Conservation (phyloP, 2,888 invertebrate species). For the Lasioglossum lativentre region DNA sequence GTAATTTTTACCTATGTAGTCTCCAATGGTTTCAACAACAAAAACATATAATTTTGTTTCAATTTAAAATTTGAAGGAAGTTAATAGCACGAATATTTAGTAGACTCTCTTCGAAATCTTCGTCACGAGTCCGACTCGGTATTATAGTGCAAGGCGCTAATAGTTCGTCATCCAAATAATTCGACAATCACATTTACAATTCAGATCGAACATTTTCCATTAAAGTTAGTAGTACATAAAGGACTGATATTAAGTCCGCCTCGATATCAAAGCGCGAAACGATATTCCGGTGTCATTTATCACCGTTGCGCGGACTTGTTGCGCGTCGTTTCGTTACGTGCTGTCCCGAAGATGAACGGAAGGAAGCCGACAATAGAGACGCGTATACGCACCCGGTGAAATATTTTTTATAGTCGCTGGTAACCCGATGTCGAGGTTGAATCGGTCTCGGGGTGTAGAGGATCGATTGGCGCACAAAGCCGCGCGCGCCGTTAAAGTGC, state of each 20-base stretch:
- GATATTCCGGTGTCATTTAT: neutral
- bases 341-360: neutral
- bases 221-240: neutral
- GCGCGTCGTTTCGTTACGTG: conserved; percentile 17
- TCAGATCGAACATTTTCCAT: neutral
- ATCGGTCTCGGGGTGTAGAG: conserved; percentile 26
- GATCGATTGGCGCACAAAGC: conserved; percentile 36
- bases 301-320: conserved; percentile 32
- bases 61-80: too few species aligned
- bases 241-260: neutral
- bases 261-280: neutral
- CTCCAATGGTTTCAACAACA: too few species aligned
- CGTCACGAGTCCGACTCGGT: too few species aligned
- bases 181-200: neutral
- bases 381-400: neutral
- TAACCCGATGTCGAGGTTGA: conserved; percentile 27
- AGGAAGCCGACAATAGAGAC: neutral
- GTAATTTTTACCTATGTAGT: too few species aligned
- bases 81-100: too few species aligned
- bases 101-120: too few species aligned
- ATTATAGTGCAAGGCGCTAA: too few species aligned
- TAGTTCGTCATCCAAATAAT: too few species aligned
- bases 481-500: conserved; percentile 21
- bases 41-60: too few species aligned
- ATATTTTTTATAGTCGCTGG: conserved; percentile 35